Conservation (phyloP, 2,797 vertebrate genomes). For the Holocentrus rufus region DNA sequence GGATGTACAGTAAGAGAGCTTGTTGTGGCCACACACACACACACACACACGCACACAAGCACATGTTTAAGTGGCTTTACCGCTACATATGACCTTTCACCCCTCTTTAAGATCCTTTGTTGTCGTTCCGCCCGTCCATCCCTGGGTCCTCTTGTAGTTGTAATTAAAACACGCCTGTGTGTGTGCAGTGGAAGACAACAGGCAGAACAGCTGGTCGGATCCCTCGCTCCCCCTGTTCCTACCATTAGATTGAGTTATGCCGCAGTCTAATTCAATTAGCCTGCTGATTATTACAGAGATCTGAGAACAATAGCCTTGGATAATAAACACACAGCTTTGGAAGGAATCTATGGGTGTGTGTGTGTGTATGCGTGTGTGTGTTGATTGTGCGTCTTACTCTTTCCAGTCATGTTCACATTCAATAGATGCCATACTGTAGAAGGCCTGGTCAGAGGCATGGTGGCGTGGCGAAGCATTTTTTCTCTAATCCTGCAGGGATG, state of each 20-base stretch:
- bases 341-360: slow-evolving; percentile 24
- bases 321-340: slow-evolving; percentile 51
- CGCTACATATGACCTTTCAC: slow-evolving; percentile 45
- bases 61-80: slow-evolving; percentile 10
- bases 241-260: slow-evolving; percentile 65
- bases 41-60: slow-evolving; percentile 2
- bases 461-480: slow-evolving; percentile 24
- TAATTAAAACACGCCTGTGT: slow-evolving; percentile 59
- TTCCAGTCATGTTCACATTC: slow-evolving; percentile 6
- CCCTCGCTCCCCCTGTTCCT: slow-evolving; percentile 36
- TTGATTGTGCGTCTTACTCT: slow-evolving; percentile 11
- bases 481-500: background rate
- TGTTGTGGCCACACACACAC: slow-evolving; percentile 21
- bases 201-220: slow-evolving; percentile 64
- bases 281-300: slow-evolving; percentile 50
- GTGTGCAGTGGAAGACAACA: slow-evolving; percentile 17
- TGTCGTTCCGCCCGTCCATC: slow-evolving; percentile 12
- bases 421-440: background rate
- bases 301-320: slow-evolving; percentile 49
- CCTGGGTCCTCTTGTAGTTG: slow-evolving; percentile 37
- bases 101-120: slow-evolving; percentile 53
- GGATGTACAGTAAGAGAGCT: slow-evolving; percentile 30
- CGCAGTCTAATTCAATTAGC: slow-evolving; percentile 68
- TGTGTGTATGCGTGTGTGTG: background rate
- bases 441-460: slow-evolving; percentile 4